Evolutionary conservation across 1,140 invertebrate species (phyloP).

Genomic region (Aporrectodea caliginosa): DNA sequence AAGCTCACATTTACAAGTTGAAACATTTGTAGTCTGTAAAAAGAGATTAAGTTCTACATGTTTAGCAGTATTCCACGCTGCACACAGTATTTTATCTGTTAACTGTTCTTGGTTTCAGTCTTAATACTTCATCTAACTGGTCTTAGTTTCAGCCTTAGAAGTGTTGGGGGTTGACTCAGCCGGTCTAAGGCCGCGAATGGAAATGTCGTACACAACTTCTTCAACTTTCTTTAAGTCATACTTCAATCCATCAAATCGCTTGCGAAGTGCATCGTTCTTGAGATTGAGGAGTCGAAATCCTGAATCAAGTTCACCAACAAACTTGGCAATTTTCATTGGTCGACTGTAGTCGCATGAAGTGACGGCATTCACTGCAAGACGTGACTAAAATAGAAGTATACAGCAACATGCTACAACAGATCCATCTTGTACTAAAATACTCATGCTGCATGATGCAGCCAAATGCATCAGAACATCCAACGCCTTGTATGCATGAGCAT

Average conservation of each 20-base stretch:
- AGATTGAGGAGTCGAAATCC: constrained; percentile 83
- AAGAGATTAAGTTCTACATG: too few relatives aligned
- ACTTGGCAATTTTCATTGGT: constrained; percentile 77
- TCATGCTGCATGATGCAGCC: too few relatives aligned
- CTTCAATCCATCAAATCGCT: constrained; percentile 83
- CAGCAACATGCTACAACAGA: neutral
- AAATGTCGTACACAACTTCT: constrained; percentile 88
- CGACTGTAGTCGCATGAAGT: constrained; percentile 71
- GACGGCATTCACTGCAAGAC: constrained; percentile 82
- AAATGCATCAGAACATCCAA: too few relatives aligned
- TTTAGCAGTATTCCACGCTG: neutral
- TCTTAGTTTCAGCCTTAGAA: neutral
- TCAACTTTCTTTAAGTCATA: constrained; percentile 93
- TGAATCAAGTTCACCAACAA: constrained; percentile 78
- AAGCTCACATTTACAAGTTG: neutral
- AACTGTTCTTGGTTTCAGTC: neutral
- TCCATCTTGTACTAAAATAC: neutral
- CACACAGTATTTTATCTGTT: neutral
- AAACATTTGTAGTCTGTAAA: neutral
- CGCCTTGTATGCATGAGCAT: too few relatives aligned
- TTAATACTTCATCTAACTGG: neutral
- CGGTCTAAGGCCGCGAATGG: constrained; percentile 70
- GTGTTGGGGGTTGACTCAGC: neutral
- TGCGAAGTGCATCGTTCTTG: constrained; percentile 83
- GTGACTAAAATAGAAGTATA: constrained; percentile 49